A percentile compares a stretch with the other conserved stretches of the same genome.
phyloP scores from a whole-genome alignment of 2,113 vertebrate species.

The Centrocercus urophasianus region DNA sequence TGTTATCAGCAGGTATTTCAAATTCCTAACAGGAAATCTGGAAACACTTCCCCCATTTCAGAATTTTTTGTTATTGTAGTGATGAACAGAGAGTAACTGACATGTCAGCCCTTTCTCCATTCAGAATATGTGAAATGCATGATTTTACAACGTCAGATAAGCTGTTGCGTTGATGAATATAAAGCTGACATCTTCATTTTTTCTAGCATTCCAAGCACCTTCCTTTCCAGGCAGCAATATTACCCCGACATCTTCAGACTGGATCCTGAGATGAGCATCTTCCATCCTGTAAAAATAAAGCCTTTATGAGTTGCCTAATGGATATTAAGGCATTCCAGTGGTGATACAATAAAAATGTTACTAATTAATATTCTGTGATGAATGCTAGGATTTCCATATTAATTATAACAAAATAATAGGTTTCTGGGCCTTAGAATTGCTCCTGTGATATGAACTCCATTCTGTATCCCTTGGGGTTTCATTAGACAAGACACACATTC shows the following conservation, averaged over 20 bases:
- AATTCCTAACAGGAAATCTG: not conserved
- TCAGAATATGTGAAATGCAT: not conserved
- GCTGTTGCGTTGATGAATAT: not conserved
- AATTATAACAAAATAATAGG: slow-evolving; percentile 16
- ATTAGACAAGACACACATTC: not conserved
- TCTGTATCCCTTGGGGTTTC: not conserved
- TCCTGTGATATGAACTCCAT: not conserved
- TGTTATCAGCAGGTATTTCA: not conserved
- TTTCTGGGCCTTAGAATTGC: not conserved
- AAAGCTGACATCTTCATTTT: not conserved
- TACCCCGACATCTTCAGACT: not conserved
- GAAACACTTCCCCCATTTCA: not conserved
- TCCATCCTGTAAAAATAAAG: not conserved
- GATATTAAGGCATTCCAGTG: not conserved
- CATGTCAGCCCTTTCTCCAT: not conserved
- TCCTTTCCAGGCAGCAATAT: not conserved
- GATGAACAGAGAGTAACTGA: not conserved
- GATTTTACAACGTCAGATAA: not conserved
- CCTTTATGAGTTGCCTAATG: not conserved
- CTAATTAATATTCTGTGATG: not conserved
- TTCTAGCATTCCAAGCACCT: not conserved
- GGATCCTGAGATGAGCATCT: not conserved
- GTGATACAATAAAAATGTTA: not conserved
- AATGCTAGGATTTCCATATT: not conserved
- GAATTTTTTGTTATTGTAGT: not conserved